Evolutionary conservation across 2,797 vertebrate genomes (phyloP).

Genomic region (Petrocephalus sullivani): DNA sequence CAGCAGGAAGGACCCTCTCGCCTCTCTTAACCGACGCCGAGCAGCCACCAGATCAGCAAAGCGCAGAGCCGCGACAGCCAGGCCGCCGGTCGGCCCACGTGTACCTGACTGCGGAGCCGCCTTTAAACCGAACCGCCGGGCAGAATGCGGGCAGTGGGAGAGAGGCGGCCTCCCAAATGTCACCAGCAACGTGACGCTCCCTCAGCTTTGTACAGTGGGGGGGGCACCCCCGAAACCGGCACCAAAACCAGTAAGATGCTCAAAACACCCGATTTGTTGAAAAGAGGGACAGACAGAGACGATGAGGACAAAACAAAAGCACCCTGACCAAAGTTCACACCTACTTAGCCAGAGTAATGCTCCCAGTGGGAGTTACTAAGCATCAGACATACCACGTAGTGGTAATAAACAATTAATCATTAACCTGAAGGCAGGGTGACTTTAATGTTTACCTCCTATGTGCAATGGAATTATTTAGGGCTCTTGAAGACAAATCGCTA

Average conservation of each 20-base stretch:
- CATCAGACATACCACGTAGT: background rate
- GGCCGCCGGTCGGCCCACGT: background rate
- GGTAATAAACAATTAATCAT: slow-evolving; percentile 4
- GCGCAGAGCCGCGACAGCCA: background rate
- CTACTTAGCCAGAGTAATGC: background rate
- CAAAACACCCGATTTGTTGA: background rate
- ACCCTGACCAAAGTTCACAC: background rate
- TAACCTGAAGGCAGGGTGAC: background rate
- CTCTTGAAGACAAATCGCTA: background rate
- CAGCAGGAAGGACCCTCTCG: background rate
- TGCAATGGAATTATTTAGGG: background rate
- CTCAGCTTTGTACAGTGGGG: background rate
- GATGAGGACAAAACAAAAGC: background rate
- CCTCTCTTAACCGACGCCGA: background rate
- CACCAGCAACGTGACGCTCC: background rate
- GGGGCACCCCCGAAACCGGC: background rate
- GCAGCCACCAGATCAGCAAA: background rate
- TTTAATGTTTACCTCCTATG: background rate
- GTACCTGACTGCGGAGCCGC: background rate
- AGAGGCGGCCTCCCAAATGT: background rate
- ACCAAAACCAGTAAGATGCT: background rate
- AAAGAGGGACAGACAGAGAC: background rate
- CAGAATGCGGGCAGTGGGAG: background rate
- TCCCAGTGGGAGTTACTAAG: background rate
- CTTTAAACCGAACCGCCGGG: background rate